Evolutionary conservation across 2,888 invertebrate genomes (phyloP), one percentile per base, ranked within the genome.

Genomic region (Athalia cordata): DNA sequence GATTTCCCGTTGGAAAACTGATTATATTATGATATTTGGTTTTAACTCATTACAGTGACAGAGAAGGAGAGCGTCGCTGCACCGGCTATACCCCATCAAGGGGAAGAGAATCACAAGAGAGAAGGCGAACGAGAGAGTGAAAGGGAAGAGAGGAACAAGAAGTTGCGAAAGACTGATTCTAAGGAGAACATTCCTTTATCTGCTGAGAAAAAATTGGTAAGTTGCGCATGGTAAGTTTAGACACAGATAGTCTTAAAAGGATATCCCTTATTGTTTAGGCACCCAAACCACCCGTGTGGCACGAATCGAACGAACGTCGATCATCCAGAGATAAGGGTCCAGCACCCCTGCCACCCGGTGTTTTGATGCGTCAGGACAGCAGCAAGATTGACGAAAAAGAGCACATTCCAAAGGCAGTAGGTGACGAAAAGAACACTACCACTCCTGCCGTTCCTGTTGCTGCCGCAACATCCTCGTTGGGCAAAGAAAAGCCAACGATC

Each of bases 291-390:
- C 88, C 89, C 68, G 83, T 84, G 77, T 62, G 79, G 45, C 80
- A 83, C 65, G 92, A 92, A 80, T 90, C 91, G 70, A 89, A 86
- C 70, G 92, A 92, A 84, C 91, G 93, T 79, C 91, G 92, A 86
- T 89, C 91, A 78, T 92, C 93, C 13, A 91, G 92, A 62, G 96
- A 96, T 86, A 96, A 96, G 89, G 96, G 96, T 80, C 96, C 95
- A 79, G 96, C 95, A 65, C 96, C 95, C 9, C 93, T 93, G 78
- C 96, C 96, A 47, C 84, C 88, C 29, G 85, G 87, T 65, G 80
- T 81, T 49, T 78, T 87, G 83, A 66, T 86, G 82, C 81, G 87
- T 83, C 82, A 81, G 62, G 81, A 82, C 45, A 88, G 84, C 68
- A 87, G 84, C 72, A 87, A 86, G 79, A 82, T 79, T 55, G 87